Percentiles rank a stretch among this genome's conserved stretches.
Conservation (phyloP, 2,797 vertebrate genomes). For the Mormyrops attenuatus region DNA sequence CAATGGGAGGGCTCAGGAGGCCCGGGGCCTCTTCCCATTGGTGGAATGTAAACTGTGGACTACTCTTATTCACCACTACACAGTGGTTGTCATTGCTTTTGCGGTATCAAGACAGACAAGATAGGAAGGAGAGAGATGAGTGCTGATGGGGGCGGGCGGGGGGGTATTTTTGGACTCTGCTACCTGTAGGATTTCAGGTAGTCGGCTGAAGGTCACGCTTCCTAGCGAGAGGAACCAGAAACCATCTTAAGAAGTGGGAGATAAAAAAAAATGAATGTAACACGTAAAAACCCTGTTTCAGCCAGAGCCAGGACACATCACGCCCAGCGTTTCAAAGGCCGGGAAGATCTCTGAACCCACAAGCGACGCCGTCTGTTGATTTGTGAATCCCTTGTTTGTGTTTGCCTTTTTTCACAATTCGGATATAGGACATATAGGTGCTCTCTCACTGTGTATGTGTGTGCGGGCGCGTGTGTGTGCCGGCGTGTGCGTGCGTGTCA, state of each 20-base stretch:
- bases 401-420: not conserved
- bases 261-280: not conserved
- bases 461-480: not conserved
- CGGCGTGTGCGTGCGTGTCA: not conserved
- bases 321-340: not conserved
- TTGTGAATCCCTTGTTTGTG: not conserved
- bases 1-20: not conserved
- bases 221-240: not conserved
- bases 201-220: not conserved
- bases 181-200: not conserved
- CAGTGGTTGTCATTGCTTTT: constrained; percentile 4
- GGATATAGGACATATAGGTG: constrained; percentile 25
- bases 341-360: not conserved
- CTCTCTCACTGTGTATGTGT: constrained; percentile 27
- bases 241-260: not conserved
- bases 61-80: not conserved
- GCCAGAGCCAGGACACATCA: not conserved
- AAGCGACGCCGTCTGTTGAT: not conserved
- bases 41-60: constrained; percentile 30
- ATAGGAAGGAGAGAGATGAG: not conserved
- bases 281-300: not conserved
- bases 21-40: constrained; percentile 37
- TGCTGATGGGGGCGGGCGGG: not conserved
- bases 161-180: not conserved
- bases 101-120: constrained; percentile 46